These are phyloP conservation scores for Eupithecia subfuscata DNA, from an alignment of 2,888 invertebrate species.

Conservation along the genomic window DNA sequence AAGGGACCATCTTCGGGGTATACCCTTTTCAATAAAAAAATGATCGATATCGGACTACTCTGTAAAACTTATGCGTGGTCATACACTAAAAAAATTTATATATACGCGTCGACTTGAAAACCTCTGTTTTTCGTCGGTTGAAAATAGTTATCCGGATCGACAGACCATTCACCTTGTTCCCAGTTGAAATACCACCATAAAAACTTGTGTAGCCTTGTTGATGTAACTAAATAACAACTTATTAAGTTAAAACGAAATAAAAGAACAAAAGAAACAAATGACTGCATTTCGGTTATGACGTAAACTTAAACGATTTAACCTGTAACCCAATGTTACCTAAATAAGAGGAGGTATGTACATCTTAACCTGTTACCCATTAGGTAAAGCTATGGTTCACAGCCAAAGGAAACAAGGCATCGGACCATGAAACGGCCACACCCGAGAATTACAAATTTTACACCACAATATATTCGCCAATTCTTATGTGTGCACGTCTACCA, in stretches of 20 bases:
- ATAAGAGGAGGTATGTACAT: not conserved
- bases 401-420: conserved; percentile 69
- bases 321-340: not conserved
- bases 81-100: too few relatives aligned
- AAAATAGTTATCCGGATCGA: too few relatives aligned
- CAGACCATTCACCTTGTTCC: too few relatives aligned
- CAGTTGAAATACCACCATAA: too few relatives aligned
- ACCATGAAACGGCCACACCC: conserved; percentile 73
- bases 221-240: not conserved
- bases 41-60: too few relatives aligned
- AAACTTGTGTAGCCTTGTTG: not conserved
- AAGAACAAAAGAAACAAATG: conserved; percentile 9
- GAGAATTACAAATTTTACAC: conserved; percentile 58
- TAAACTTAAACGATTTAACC: conserved; percentile 1
- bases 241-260: conserved; percentile 1
- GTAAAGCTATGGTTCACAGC: conserved; percentile 71
- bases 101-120: too few relatives aligned
- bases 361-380: conserved; percentile 56
- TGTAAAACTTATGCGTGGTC: too few relatives aligned
- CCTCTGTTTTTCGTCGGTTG: too few relatives aligned
- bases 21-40: too few relatives aligned
- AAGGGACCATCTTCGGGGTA: too few relatives aligned
- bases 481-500: conserved; percentile 68
- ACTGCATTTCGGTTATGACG: conserved; percentile 10
- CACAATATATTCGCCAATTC: conserved; percentile 74